Conservation (phyloP, 2,113 vertebrate species). For the Apeltes quadracus region DNA sequence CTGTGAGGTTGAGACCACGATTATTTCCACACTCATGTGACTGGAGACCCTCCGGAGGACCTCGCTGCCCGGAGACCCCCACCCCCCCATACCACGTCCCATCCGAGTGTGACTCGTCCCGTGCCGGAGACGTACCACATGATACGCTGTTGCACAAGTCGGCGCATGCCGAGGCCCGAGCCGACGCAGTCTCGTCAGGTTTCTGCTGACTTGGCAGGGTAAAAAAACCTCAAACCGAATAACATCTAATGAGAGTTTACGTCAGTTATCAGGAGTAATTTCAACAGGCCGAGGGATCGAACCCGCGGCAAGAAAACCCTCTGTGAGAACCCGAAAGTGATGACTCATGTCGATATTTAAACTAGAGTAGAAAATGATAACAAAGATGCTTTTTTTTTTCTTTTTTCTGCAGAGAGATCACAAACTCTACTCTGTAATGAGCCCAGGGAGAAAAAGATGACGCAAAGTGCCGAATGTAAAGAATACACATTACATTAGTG, state of each 20-base stretch:
- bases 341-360: neutral
- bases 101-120: neutral
- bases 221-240: slow-evolving; percentile 15
- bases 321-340: neutral
- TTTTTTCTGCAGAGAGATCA: neutral
- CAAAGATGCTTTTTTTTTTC: neutral
- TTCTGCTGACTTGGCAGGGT: slow-evolving; percentile 31
- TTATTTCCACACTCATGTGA: neutral
- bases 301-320: neutral
- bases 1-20: no score
- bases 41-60: neutral
- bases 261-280: no score
- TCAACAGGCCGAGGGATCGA: neutral
- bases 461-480: neutral
- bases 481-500: neutral
- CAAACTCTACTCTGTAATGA: neutral
- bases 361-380: neutral
- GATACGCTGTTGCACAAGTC: slow-evolving; percentile 35
- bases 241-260: neutral
- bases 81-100: no score
- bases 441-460: neutral
- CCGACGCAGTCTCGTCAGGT: slow-evolving; percentile 17
- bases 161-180: neutral
- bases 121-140: slow-evolving; percentile 1
- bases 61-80: neutral